Evolutionary conservation across 1,140 invertebrate species (phyloP), one percentile per base, ranked within the genome.

Genomic region (Zaprionus ornatus): DNA sequence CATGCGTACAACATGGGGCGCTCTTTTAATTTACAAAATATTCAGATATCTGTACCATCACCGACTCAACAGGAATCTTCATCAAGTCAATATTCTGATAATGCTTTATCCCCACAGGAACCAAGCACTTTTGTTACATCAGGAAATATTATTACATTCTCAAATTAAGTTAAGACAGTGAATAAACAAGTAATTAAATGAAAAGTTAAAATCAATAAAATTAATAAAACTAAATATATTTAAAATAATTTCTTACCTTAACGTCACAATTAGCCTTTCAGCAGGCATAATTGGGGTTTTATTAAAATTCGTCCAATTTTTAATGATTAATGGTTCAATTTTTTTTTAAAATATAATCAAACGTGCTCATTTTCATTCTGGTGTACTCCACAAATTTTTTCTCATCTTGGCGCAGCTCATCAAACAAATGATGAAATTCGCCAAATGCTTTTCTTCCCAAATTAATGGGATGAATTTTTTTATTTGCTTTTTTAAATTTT

Each of bases 341-440:
- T 59, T 59, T 35, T 17, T n/a, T n/a, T 12, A 56, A 15, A 66
- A 66, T 55, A 32, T 66, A 66, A 50, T 67, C 40, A 50, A 67
- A 57, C 50, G 54, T 67, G 65, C 21, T 67, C 13, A 55, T 55
- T 56, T 54, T 66, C 63, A 67, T 66, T 66, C 52, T 40, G 37
- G 64, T 66, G 19, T 66, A 66, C 37, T 40, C 64, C 52, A 66
- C 52, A 66, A 57, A 56, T 66, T 48, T 54, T 17, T 32, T 64
- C 37, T 64, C 55, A 57, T 57, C 64, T 48, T 66, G 52, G 6
- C 64, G 52, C 64, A 66, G 63, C 32, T 65, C 52, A 65, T 65
- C 19, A 65, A 65, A 27, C 32, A 54, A 55, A 65, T 65, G 50
- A 65, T 65, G 63, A 55, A 54, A 65, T 56, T 55, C 63, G 50